Evolutionary conservation across 2,113 vertebrate species (phyloP).

Genomic region (Seriola quinqueradiata): DNA sequence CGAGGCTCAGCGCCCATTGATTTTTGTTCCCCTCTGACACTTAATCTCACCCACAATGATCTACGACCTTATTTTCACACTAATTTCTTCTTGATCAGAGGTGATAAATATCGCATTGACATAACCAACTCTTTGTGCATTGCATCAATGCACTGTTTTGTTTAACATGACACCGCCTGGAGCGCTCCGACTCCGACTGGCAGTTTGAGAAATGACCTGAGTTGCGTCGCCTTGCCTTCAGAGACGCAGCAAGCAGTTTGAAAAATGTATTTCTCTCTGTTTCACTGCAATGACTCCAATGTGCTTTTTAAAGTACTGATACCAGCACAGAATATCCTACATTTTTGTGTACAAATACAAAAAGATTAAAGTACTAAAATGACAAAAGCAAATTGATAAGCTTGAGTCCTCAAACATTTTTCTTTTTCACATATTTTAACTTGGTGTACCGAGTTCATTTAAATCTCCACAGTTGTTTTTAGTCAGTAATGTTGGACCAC

Average conservation of each 20-base stretch:
- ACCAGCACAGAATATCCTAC: not conserved
- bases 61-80: constrained; percentile 88
- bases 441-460: not conserved
- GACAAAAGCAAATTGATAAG: not conserved
- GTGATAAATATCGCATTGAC: constrained; percentile 89
- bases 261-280: constrained; percentile 61
- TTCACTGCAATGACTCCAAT: constrained; percentile 27
- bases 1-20: constrained; percentile 77
- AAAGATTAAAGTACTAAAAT: not conserved
- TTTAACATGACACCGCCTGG: constrained; percentile 75
- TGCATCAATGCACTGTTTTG: constrained; percentile 78
- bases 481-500: too few species aligned
- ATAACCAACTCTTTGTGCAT: constrained; percentile 82
- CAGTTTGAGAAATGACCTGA: constrained; percentile 73
- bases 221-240: constrained; percentile 52
- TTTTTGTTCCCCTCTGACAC: constrained; percentile 80
- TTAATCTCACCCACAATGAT: constrained; percentile 86
- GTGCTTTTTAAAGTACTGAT: not conserved
- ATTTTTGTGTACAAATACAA: not conserved
- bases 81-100: constrained; percentile 88
- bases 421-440: not conserved
- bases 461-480: too few species aligned
- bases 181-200: constrained; percentile 58
- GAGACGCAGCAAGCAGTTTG: constrained; percentile 47
- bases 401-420: not conserved